Evolutionary conservation across 2,113 vertebrate genomes (phyloP).

Genomic region (Phylloscopus trochiloides): DNA sequence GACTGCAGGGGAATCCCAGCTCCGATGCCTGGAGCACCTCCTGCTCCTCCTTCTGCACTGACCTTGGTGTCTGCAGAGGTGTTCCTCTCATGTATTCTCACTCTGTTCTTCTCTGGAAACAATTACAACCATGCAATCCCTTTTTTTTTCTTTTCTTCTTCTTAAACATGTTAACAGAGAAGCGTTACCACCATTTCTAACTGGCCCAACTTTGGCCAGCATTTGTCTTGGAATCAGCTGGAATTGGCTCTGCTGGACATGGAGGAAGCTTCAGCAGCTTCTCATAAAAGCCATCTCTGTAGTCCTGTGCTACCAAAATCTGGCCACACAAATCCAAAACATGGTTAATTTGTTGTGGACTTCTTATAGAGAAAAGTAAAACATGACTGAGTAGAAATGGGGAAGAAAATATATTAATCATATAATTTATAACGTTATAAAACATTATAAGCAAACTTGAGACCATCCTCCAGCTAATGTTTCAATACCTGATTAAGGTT

Average conservation of each 20-base stretch:
- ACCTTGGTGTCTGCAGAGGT: not conserved
- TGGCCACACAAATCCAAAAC: not conserved
- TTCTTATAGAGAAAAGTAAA: not conserved
- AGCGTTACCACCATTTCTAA: not conserved
- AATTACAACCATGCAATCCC: not conserved
- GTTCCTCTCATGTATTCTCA: not conserved
- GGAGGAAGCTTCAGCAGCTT: not conserved
- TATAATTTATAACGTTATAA: not conserved
- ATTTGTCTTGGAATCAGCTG: not conserved
- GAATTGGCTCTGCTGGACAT: not conserved
- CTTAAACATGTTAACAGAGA: not conserved
- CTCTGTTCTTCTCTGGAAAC: not conserved
- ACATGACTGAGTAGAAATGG: not conserved
- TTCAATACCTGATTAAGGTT: not conserved
- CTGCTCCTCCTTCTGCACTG: not conserved
- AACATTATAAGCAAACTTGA: not conserved
- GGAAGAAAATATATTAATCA: not conserved
- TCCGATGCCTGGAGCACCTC: rapidly evolving
- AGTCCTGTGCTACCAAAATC: not conserved
- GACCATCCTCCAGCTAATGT: not conserved
- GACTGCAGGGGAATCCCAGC: not conserved
- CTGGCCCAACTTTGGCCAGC: not conserved
- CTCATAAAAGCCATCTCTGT: not conserved
- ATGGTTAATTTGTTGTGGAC: not conserved
- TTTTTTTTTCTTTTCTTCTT: not conserved